These are phyloP conservation scores for Podarcis lilfordi DNA, from an alignment of 2,797 vertebrate genomes.

Conservation along the genomic window DNA sequence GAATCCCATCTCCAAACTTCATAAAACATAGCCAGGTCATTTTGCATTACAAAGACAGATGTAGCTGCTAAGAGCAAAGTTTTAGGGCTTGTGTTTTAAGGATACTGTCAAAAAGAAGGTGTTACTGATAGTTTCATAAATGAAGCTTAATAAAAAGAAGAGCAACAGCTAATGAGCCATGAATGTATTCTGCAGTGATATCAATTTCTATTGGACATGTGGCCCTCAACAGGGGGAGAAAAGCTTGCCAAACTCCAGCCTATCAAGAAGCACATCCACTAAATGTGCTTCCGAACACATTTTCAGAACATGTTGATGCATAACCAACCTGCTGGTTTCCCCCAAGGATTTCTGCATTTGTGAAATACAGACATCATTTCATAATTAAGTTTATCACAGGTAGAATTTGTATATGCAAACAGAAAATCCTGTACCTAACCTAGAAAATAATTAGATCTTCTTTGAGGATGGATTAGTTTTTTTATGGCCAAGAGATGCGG, in stretches of 20 bases:
- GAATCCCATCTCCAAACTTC: constrained; percentile 21
- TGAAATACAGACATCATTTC: neutral
- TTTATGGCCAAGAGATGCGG: too few relatives aligned
- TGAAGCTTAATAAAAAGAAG: neutral
- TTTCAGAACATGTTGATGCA: neutral
- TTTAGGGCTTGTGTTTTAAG: constrained; percentile 25
- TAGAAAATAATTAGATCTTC: neutral
- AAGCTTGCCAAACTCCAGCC: neutral
- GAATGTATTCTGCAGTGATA: neutral
- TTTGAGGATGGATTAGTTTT: neutral
- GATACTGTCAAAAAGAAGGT: constrained; percentile 18
- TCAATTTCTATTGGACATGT: neutral
- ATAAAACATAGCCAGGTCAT: constrained; percentile 22
- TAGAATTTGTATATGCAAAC: neutral
- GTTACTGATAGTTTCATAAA: constrained; percentile 33
- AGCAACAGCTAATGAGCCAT: constrained; percentile 11
- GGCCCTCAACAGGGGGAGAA: fast-evolving
- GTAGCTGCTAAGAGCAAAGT: constrained; percentile 13
- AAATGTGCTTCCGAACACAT: neutral
- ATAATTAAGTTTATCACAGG: neutral
- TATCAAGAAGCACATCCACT: neutral
- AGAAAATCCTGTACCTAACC: neutral
- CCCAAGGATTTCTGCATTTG: neutral
- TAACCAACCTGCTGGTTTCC: neutral
- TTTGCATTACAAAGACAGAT: constrained; percentile 18